Conservation (phyloP, 2,113 vertebrate species). For the Talpa occidentalis region DNA sequence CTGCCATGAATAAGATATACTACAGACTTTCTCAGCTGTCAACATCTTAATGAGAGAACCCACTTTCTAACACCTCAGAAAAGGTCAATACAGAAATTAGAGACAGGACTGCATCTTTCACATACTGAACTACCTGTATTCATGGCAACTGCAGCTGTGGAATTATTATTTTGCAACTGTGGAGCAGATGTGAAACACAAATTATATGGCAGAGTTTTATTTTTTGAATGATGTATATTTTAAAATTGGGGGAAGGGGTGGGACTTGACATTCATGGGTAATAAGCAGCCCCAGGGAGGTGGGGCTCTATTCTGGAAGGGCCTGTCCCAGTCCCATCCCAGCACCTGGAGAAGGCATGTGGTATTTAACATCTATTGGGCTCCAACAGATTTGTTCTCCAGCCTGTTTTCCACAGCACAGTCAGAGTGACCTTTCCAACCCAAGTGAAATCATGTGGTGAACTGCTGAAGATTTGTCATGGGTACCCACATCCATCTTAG, state of each 20-base stretch:
- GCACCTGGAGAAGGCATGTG: background rate
- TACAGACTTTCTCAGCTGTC: slow-evolving; percentile 69
- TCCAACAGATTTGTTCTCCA: background rate
- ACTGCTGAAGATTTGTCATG: background rate
- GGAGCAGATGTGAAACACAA: slow-evolving; percentile 60
- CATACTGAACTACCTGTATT: background rate
- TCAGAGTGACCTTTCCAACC: background rate
- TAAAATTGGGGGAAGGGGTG: slow-evolving; percentile 45
- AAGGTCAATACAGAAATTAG: slow-evolving; percentile 69
- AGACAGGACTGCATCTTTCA: background rate
- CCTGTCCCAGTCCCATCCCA: background rate
- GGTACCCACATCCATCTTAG: background rate
- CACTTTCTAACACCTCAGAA: slow-evolving; percentile 64
- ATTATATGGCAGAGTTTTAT: slow-evolving; percentile 52
- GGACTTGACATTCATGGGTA: slow-evolving; percentile 59
- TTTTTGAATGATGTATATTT: slow-evolving; percentile 52
- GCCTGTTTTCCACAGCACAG: background rate
- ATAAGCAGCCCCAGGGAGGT: background rate
- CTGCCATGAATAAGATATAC: slow-evolving; percentile 66
- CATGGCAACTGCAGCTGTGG: background rate
- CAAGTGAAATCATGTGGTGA: background rate
- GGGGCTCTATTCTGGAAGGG: background rate
- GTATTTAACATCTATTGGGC: background rate
- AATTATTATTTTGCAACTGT: slow-evolving; percentile 44
- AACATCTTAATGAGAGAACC: slow-evolving; percentile 73